Evolutionary conservation across 2,797 vertebrate species (phyloP).

Genomic region (Cossypha heuglini): DNA sequence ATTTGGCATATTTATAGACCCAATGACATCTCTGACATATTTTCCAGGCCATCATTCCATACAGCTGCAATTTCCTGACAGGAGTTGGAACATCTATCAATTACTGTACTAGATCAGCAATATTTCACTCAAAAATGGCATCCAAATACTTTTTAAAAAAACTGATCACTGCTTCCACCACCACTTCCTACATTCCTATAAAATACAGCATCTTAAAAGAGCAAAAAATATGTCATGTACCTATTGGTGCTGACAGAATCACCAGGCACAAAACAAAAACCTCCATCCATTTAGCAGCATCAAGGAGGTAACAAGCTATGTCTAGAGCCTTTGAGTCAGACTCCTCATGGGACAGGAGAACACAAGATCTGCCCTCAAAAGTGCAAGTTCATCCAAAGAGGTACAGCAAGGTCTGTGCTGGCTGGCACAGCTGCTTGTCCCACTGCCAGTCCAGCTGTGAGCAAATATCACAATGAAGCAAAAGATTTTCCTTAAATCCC

Average conservation of each 20-base stretch:
- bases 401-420: neutral
- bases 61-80: constrained; percentile 2
- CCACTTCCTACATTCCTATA: neutral
- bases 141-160: neutral
- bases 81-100: neutral
- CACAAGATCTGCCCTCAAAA: neutral
- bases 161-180: neutral
- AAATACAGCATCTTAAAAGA: neutral
- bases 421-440: neutral
- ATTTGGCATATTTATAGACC: neutral
- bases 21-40: neutral
- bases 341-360: neutral
- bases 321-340: neutral
- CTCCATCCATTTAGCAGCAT: neutral
- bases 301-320: neutral
- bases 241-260: neutral
- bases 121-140: neutral
- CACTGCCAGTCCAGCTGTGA: neutral
- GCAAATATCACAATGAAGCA: neutral
- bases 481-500: neutral
- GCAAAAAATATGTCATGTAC: neutral
- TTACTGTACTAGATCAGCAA: neutral
- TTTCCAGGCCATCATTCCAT: neutral
- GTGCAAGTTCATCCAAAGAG: neutral
- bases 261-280: neutral